Evolutionary conservation across 2,888 invertebrate genomes (phyloP), one percentile per base, ranked within the genome.

Genomic region (Odontomyia ornata): DNA sequence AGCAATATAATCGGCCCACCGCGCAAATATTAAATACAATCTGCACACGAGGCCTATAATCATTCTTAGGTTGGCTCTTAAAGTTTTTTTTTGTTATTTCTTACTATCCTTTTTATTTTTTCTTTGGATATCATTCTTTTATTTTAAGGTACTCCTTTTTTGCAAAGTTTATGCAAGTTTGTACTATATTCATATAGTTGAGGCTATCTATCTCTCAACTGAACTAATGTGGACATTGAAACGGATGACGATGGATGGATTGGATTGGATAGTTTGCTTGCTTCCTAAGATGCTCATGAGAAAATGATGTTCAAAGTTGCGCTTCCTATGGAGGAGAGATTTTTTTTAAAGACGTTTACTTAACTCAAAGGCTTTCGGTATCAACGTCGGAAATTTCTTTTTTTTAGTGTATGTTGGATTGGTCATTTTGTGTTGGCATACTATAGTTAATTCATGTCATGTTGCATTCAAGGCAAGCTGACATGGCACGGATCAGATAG

Each of bases 1-100:
- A 82, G 82, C 82, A 80, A 80, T 78, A 80, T 79, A 80, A 81
- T 57, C 82, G 82, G 82, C 81, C 80, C 77, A 78, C 75, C 80
- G 76, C 77, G 76, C 75, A 76, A 64, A 72, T 76, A 76, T 76
- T 71, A 77, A 78, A 76, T 75, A 75, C 69, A 43, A 52, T 72
- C 57, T 75, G 75, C 77, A 69, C 71, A 57, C 64, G 75, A 25
- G 62, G 47, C 52, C 62, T 46, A 75, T 67, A 65, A 76, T 76
- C 76, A 76, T 56, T 67, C 28, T 27, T 23, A 27, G 46, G 46
- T 25, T 36, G 27, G 28, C 52, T 52, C 65, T 65, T 64, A 27
- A 72, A n/a, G n/a, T 25, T 46, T 75, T 46, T 75, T 64, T 52
- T 25, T 15, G 60, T 7, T 23, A 25, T 18, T n/a, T 56, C 56